These are phyloP conservation scores for Pygocentrus nattereri DNA, from an alignment of 2,797 vertebrate genomes.

Conservation along the genomic window DNA sequence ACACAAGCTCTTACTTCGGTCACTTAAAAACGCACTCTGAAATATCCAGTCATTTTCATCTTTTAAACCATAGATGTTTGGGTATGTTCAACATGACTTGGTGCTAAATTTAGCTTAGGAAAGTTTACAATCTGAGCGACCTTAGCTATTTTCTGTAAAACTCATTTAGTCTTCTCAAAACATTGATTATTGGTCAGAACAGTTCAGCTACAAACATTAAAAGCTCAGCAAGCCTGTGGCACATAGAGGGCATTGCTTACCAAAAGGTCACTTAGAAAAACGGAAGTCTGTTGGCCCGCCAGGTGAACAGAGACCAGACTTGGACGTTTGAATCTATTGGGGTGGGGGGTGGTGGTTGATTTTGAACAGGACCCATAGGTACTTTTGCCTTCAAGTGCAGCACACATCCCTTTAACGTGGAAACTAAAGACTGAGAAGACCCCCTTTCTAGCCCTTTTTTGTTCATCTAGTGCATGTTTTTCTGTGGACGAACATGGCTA, in stretches of 20 bases:
- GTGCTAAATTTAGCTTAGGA: slow-evolving; percentile 38
- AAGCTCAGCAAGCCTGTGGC: background rate
- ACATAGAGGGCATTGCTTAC: background rate
- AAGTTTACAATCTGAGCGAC: slow-evolving; percentile 38
- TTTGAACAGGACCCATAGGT: slow-evolving; percentile 39
- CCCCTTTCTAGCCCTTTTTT: slow-evolving; percentile 10
- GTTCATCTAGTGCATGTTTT: slow-evolving; percentile 4
- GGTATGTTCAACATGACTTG: slow-evolving; percentile 7
- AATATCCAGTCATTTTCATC: slow-evolving; percentile 14
- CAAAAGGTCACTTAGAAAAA: background rate
- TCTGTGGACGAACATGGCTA: slow-evolving; percentile 33
- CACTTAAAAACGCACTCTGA: background rate
- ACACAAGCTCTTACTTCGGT: background rate
- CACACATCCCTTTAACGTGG: slow-evolving; percentile 56
- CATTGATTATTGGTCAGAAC: background rate
- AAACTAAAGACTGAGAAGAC: slow-evolving; percentile 51
- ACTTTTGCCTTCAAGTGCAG: slow-evolving; percentile 43
- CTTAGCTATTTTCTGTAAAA: slow-evolving; percentile 4
- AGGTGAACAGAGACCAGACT: slow-evolving; percentile 6
- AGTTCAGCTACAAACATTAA: too few species aligned
- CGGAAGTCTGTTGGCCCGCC: background rate
- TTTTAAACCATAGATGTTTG: slow-evolving; percentile 21
- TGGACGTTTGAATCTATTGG: background rate
- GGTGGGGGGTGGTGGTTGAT: too few species aligned
- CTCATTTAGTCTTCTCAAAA: background rate